Conservation (phyloP, 92 coral and sea anemone genomes). For the Heliopora coerulea region DNA sequence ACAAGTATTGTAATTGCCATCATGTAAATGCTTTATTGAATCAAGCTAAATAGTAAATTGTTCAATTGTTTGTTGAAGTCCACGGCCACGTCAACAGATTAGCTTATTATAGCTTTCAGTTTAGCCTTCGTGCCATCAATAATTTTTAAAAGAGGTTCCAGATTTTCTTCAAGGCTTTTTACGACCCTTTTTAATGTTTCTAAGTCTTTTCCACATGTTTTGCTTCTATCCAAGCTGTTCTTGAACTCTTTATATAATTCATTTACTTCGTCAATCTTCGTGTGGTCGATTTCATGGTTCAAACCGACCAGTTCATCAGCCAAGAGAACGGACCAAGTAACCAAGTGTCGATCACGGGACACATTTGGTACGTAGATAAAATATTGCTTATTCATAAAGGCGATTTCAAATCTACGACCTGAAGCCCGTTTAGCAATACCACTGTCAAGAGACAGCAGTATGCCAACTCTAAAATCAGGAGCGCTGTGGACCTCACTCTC, state of each 20-base stretch:
- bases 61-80: too few species aligned
- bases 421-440: conserved; percentile 46
- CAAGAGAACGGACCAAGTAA: conserved; percentile 58
- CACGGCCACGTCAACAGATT: too few species aligned
- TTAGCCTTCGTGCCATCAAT: not conserved
- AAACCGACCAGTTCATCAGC: conserved; percentile 52
- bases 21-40: too few species aligned
- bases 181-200: conserved; percentile 12
- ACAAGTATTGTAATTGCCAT: too few species aligned
- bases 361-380: conserved; percentile 63
- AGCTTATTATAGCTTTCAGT: not conserved
- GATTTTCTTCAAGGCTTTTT: not conserved
- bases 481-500: conserved; percentile 29
- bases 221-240: conserved; percentile 25
- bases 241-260: conserved; percentile 34
- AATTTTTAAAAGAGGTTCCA: conserved; percentile 11
- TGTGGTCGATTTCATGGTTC: conserved; percentile 40
- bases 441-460: conserved; percentile 54
- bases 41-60: too few species aligned
- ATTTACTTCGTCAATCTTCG: conserved; percentile 13
- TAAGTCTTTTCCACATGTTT: conserved; percentile 29
- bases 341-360: conserved; percentile 41
- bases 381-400: conserved; percentile 34
- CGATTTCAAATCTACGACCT: conserved; percentile 42
- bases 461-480: conserved; percentile 51